Evolutionary conservation across 2,113 vertebrate genomes (phyloP).

Genomic region (Triplophysa tibetana): DNA sequence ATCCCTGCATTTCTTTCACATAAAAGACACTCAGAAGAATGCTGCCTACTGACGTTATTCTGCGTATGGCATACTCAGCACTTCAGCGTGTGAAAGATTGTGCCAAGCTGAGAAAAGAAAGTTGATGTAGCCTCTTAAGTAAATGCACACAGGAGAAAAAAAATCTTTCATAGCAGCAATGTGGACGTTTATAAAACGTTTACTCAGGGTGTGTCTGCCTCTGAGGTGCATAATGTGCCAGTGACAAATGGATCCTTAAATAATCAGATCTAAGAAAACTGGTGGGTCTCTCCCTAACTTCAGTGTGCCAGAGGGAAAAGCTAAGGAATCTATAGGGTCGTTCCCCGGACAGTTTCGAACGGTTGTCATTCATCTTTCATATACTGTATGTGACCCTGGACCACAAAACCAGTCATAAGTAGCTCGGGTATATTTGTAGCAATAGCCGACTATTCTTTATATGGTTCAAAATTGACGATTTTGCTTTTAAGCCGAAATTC

Average conservation of each 20-base stretch:
- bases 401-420: too few relatives aligned
- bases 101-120: constrained; percentile 14
- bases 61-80: constrained; percentile 32
- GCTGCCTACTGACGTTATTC: not conserved
- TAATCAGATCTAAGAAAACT: constrained; percentile 16
- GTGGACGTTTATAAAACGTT: constrained; percentile 17
- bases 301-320: constrained; percentile 15
- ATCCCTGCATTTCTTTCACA: not conserved
- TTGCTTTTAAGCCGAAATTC: too few relatives aligned
- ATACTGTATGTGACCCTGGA: not conserved
- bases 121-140: not conserved
- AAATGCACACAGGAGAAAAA: constrained; percentile 26
- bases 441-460: too few relatives aligned
- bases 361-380: constrained; percentile 29
- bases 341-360: constrained; percentile 25
- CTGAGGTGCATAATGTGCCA: constrained; percentile 24
- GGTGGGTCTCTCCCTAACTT: not conserved
- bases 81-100: constrained; percentile 18
- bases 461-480: too few relatives aligned
- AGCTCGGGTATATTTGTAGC: too few relatives aligned
- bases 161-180: not conserved
- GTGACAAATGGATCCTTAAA: constrained; percentile 38
- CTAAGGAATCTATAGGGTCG: not conserved
- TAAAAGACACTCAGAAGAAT: constrained; percentile 41
- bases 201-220: constrained; percentile 40